Evolutionary conservation across 2,797 vertebrate genomes (phyloP).

Genomic region (Anas bahamensis): DNA sequence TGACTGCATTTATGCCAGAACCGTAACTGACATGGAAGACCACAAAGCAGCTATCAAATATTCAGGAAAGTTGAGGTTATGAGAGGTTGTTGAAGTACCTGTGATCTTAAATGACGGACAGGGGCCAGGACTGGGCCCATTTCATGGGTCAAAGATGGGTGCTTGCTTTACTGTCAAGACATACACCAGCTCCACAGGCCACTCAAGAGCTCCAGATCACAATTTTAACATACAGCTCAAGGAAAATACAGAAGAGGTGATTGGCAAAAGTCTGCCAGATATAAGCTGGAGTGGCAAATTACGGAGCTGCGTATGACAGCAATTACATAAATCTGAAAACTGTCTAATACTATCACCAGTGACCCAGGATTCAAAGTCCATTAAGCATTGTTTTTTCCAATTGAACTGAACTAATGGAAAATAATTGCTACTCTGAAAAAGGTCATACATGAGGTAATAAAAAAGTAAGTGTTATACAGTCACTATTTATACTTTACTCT

Average conservation of each 20-base stretch:
- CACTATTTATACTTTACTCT: background rate
- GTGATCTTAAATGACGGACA: background rate
- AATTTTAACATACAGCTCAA: background rate
- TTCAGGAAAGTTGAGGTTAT: constrained; percentile 6
- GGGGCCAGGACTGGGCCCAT: background rate
- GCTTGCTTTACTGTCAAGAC: background rate
- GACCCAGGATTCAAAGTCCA: constrained; percentile 23
- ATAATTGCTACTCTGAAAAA: constrained; percentile 32
- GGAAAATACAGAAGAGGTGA: background rate
- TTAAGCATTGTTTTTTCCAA: constrained; percentile 2
- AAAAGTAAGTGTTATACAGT: background rate
- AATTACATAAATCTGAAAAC: constrained; percentile 4
- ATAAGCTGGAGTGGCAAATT: background rate
- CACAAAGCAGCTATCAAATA: constrained; percentile 44
- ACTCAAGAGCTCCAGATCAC: background rate
- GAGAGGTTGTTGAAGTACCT: background rate
- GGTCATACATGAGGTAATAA: constrained; percentile 12
- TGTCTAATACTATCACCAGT: background rate
- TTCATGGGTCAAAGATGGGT: background rate
- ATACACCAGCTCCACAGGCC: background rate
- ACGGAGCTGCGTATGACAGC: background rate
- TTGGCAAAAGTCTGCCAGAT: background rate
- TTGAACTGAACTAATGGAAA: constrained; percentile 46
- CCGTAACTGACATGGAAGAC: background rate
- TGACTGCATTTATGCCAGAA: background rate